These are phyloP conservation scores for Sylvilagus floridanus DNA, from an alignment of 2,797 vertebrate species.

Conservation along the genomic window DNA sequence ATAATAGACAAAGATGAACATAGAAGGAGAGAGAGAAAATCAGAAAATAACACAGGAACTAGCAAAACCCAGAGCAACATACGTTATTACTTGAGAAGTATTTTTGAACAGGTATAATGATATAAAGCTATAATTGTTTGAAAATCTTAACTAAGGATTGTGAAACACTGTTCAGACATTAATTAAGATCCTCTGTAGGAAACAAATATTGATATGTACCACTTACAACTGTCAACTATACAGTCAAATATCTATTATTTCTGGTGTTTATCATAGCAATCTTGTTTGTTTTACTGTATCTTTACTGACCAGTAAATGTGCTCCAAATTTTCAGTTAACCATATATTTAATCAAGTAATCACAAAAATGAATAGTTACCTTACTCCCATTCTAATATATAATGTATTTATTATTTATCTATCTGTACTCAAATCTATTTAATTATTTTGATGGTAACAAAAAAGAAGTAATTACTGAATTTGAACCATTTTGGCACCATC, in stretches of 20 bases:
- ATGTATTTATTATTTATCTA: background rate
- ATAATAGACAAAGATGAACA: background rate
- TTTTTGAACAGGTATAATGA: background rate
- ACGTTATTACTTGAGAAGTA: background rate
- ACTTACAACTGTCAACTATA: background rate
- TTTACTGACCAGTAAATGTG: background rate
- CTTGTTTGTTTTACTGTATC: background rate
- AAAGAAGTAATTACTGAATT: background rate
- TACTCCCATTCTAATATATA: background rate
- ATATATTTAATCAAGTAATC: background rate
- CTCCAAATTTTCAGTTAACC: background rate
- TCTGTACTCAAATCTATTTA: background rate
- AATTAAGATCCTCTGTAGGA: conserved; percentile 20
- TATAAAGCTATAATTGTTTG: background rate
- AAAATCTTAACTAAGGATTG: conserved; percentile 7
- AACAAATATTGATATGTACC: background rate
- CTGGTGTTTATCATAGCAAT: fast-evolving
- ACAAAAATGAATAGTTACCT: background rate
- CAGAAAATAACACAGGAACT: background rate
- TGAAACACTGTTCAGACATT: conserved; percentile 11
- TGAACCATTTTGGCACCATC: background rate
- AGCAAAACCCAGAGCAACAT: background rate
- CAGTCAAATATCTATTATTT: background rate
- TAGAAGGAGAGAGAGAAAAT: background rate
- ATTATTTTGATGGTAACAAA: background rate